Evolutionary conservation across 2,113 vertebrate genomes (phyloP).

Genomic region (Ursus arctos): DNA sequence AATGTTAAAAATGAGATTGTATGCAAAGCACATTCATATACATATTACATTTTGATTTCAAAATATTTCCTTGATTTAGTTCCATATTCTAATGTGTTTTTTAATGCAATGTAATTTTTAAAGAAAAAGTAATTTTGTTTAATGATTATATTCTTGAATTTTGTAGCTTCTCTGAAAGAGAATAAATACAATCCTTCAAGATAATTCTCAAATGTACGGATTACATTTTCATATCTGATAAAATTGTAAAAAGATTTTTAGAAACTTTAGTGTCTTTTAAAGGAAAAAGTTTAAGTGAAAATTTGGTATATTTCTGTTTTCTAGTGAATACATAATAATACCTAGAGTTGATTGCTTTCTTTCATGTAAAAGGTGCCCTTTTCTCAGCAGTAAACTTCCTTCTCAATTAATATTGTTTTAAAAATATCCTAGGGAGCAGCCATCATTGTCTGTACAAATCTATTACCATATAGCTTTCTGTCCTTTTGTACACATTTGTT

Average conservation of each 20-base stretch:
- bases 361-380: conserved; percentile 4
- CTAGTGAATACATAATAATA: conserved; percentile 23
- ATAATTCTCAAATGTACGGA: not conserved
- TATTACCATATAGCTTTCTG: not conserved
- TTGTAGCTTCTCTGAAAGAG: not conserved
- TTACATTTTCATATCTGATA: not conserved
- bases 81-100: not conserved
- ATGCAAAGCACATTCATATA: not conserved
- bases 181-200: not conserved
- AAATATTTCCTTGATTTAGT: not conserved
- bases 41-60: not conserved
- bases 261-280: not conserved
- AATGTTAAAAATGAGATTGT: not conserved
- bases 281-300: not conserved
- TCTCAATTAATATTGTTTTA: conserved; percentile 54
- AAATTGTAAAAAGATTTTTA: not conserved
- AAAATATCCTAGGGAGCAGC: not conserved
- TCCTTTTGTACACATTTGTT: not conserved
- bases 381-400: conserved; percentile 12
- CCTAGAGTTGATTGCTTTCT: not conserved
- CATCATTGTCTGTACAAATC: not conserved
- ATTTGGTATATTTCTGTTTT: not conserved
- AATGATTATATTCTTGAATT: not conserved
- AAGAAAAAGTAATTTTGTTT: not conserved
- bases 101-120: not conserved